Percentiles rank a stretch among this genome's conserved stretches.
Evolutionary conservation across 2,797 vertebrate species (phyloP).

Genomic region (Ceryle rudis): DNA sequence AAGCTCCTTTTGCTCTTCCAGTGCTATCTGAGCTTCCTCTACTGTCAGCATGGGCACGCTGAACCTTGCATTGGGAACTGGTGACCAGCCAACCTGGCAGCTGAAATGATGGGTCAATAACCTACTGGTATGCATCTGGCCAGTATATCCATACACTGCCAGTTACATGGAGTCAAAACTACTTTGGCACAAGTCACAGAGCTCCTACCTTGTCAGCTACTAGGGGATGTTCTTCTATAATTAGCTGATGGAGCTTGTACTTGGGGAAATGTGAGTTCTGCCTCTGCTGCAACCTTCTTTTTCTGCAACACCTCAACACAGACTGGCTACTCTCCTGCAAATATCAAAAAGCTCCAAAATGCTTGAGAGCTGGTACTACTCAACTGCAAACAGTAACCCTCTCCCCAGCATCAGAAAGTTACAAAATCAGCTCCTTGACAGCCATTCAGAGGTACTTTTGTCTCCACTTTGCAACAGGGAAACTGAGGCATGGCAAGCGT

Average conservation of each 20-base stretch:
- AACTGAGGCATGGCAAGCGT: conserved; percentile 54
- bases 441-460: not conserved
- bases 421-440: not conserved
- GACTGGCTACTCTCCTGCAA: not conserved
- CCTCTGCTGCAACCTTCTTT: not conserved
- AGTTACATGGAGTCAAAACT: not conserved
- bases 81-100: conserved; percentile 37
- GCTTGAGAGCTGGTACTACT: not conserved
- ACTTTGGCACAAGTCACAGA: accelerated
- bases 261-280: not conserved
- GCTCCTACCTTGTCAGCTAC: not conserved
- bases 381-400: not conserved
- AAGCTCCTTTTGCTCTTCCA: not conserved
- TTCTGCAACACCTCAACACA: not conserved
- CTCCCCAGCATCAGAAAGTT: not conserved
- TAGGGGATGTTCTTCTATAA: not conserved
- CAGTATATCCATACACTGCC: not conserved
- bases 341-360: not conserved
- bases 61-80: not conserved
- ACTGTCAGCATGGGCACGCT: not conserved
- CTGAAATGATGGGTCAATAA: not conserved
- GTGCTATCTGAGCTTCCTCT: not conserved
- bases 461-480: not conserved
- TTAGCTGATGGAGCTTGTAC: not conserved
- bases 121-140: not conserved